Evolutionary conservation across 2,888 invertebrate species (phyloP), one percentile per base, ranked within the genome.

Genomic region (Coremacera marginata): DNA sequence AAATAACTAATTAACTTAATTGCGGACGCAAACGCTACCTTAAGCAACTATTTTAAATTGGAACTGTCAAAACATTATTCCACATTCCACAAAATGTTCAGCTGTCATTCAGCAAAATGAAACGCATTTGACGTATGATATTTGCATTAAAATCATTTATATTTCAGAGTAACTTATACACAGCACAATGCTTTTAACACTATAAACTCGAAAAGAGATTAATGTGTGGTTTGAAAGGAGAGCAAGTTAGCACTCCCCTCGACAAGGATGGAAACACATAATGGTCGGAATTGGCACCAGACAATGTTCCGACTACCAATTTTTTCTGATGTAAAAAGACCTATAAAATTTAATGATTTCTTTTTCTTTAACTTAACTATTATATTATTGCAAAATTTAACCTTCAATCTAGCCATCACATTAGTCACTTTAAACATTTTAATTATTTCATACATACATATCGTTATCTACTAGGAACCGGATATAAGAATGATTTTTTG

Each of bases 201-300:
- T 5, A 44, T 49, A 19, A 34, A 55, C 7, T n/a, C n/a, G 11
- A 52, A 19, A 55, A 16, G 0, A 31, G 31, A 22, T 9, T 11
- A n/a, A 16, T 78, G 96, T 96, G 96, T 96, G 94, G 95, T 96
- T 96, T 95, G 94, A 96, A 96, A 97, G 97, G 97, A 97, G 97
- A 97, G 97, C 94, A 91, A 94, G 94, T 95, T 95, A 95, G 95
- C 95, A 95, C 95, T 95, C 95, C 94, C 94, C 96, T 97, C 94
- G 96, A 96, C 95, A 96, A 97, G 95, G 95, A 95, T 94, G 95
- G 95, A 94, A 82, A 91, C 91, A 92, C 92, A 92, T 88, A 92
- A 90, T 92, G 84, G 81, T 81, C 80, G 86, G 85, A 82, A 84
- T 82, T 83, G 89, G 88, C 89, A 88, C 87, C 87, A n/a, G 87